Evolutionary conservation across 1,140 invertebrate genomes (phyloP), one percentile per base, ranked within the genome.

Genomic region (Ostrea edulis): DNA sequence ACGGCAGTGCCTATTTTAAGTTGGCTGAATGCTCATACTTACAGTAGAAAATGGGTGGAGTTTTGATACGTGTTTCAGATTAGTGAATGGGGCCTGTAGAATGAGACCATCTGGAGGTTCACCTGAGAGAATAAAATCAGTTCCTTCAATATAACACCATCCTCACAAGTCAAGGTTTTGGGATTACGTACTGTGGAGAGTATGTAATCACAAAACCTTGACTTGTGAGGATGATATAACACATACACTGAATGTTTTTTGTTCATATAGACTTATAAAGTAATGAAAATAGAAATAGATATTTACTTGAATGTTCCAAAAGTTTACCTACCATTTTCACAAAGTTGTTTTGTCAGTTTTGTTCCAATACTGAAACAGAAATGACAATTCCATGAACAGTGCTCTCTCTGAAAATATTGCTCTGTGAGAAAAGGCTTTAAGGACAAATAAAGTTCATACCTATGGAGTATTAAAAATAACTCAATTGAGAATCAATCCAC

Each of bases 261-360:
- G 25, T 81, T 81, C 9, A 81, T 35, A 35, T 7, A 44, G 35
- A 44, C 14, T 81, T 81, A 17, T 17, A 44, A 44, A 44, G 7
- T 29, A 4, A 8, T 35, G 22, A 17, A 29, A 35, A 29, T 14
- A 22, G 22, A 81, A 81, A 17, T 51, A 29, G 29, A 81, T 35
- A 35, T 29, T 29, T 29, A 81, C 25, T 29, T 29, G 35, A 44
- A 5, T 2, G 35, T 2, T 35, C 29, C 9, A 29, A 29, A n/a
- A 17, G 14, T 3, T 11, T 52, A 52, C 82, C 22, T 25, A 83
- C 82, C 82, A 20, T 83, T 83, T 17, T 52, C 44, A 83, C 82
- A 83, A 52, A 83, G 82, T n/a, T 83, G 82, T 20, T 83, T 83
- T 51, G 82, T 83, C 52, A 83, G 20, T 83, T 83, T 83, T 29